Percentiles rank a stretch among this genome's conserved stretches.
Evolutionary conservation across 2,113 vertebrate genomes (phyloP).

Genomic region (Chiloscyllium plagiosum): DNA sequence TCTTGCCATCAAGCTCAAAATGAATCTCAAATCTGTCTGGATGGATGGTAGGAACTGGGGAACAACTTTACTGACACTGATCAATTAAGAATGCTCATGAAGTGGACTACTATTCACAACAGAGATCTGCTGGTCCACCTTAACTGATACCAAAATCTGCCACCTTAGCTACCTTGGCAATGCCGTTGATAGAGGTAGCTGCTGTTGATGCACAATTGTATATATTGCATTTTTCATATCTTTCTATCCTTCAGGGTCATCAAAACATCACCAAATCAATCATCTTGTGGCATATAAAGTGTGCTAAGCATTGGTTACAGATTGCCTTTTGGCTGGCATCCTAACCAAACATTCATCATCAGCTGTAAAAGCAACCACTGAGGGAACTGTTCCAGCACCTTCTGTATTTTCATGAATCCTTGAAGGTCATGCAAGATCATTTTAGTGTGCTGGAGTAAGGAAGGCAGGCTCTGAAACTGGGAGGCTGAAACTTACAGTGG

Average conservation of each 20-base stretch:
- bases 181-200: neutral
- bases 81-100: neutral
- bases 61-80: neutral
- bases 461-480: too few species aligned
- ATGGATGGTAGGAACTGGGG: neutral
- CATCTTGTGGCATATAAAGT: conserved; percentile 95
- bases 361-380: conserved; percentile 82
- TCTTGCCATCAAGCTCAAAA: too few species aligned
- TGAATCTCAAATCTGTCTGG: too few species aligned
- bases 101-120: neutral
- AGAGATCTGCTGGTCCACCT: neutral
- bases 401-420: conserved; percentile 58
- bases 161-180: neutral
- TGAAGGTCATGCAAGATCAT: neutral
- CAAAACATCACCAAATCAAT: conserved; percentile 85
- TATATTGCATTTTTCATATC: conserved; percentile 66
- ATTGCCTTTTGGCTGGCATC: conserved; percentile 93
- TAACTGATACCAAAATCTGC: too few species aligned
- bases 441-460: neutral
- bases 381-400: conserved; percentile 90
- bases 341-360: conserved; percentile 88
- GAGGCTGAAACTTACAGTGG: neutral
- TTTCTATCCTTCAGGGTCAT: conserved; percentile 91
- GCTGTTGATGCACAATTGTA: too few species aligned
- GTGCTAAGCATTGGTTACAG: conserved; percentile 92